Conservation (phyloP, 2,113 vertebrate genomes). For the Neomonachus schauinslandi region DNA sequence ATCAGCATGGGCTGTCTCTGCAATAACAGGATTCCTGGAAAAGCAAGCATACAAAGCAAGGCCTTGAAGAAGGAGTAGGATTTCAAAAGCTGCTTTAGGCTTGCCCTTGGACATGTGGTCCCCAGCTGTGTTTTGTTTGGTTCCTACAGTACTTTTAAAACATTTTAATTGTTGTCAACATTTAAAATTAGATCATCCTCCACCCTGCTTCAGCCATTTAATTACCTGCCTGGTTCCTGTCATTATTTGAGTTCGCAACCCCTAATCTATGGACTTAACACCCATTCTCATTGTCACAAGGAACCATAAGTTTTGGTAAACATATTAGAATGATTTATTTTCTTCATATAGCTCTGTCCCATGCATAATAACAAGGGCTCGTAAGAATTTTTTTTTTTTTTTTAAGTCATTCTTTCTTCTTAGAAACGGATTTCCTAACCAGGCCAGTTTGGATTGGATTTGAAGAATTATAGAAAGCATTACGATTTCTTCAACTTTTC, state of each 20-base stretch:
- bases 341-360: background rate
- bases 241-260: conserved; percentile 2
- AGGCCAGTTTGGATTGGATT: conserved; percentile 39
- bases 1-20: background rate
- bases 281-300: background rate
- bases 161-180: conserved; percentile 69
- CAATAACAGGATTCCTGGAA: background rate
- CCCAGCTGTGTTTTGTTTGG: conserved; percentile 73
- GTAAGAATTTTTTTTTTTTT: background rate
- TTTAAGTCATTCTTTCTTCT: conserved; percentile 45
- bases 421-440: background rate
- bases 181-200: conserved; percentile 64
- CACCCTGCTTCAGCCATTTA: conserved; percentile 1
- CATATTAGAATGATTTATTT: conserved; percentile 61
- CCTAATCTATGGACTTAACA: background rate
- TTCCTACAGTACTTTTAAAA: conserved; percentile 45
- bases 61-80: conserved; percentile 26
- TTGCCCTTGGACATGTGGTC: conserved; percentile 59
- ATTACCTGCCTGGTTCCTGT: conserved; percentile 67
- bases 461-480: conserved; percentile 40
- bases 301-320: conserved; percentile 50
- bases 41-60: background rate
- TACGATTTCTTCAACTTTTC: conserved; percentile 19
- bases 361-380: conserved; percentile 11
- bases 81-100: conserved; percentile 10